Base-by-base conservation (phyloP, 1,140 invertebrate species). In the Fopius arisanus region DNA sequence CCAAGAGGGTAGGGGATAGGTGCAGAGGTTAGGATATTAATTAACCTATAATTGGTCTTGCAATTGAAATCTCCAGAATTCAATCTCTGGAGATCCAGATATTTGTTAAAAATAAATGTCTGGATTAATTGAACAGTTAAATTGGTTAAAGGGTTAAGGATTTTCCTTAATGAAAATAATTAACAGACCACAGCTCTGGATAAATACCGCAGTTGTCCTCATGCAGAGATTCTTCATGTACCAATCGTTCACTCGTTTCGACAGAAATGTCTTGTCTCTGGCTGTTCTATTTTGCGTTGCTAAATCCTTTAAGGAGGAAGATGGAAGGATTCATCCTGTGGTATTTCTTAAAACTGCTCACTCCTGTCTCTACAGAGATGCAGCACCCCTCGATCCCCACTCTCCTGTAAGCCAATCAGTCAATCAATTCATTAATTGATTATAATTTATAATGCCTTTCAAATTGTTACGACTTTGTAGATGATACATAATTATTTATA, bases 141-240 rank as follows among this genome's bases (percentile, higher is more conserved):
- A 14, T 48, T 48, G 3, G 3, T 33, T 9, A 7, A 37, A 37
- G 9, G 1, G 9, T 37, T 7, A 37, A 16, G 19, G 2, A 63
- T 75, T 67, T 70, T 74, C 43, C 74, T 75, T 70, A 69, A 74
- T 37, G 2, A 23, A 31, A 65, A 19, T 72, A 26, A 43, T 54
- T 54, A 75, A 75, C 87, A 95, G 93, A 80, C 93, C 92, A 67
- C 94, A 96, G 87, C 88, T 96, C 81, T 96, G 94, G 85, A 96
- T 96, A 78, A 96, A 96, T 84, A 96, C 95, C 73, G 95, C 95
- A 26, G 97, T 97, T 77, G 96, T 98, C 37, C 98, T 97, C 82
- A 97, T 98, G 96, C 96, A 98, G 85, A 90, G 96, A 59, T 98
- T 98, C 88, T 98, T 97, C 88, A 95, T 96, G 87, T 96, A 96